Percentiles rank a stretch among this genome's conserved stretches.
Conservation (phyloP, 2,113 vertebrate genomes). For the Brachypodius melanocephalos region DNA sequence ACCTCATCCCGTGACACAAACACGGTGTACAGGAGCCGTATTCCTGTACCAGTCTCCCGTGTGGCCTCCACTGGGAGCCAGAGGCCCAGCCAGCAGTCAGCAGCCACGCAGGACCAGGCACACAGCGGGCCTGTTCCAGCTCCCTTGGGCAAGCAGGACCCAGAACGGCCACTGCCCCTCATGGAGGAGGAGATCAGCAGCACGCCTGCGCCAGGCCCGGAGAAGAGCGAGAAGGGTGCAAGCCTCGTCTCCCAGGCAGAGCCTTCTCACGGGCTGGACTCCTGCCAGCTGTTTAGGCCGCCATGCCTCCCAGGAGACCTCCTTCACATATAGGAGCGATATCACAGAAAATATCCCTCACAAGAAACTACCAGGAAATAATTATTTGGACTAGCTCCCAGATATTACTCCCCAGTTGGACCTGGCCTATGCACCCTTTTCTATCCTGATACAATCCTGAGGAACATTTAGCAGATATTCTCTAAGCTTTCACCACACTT, state of each 20-base stretch:
- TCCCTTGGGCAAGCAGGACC: background rate
- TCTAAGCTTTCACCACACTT: background rate
- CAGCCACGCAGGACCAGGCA: background rate
- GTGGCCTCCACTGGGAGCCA: background rate
- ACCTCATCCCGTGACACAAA: background rate
- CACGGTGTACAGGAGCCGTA: background rate
- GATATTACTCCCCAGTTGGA: rapidly evolving
- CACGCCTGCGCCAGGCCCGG: rapidly evolving
- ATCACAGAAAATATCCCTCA: background rate
- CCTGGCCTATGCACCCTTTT: background rate
- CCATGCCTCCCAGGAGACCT: background rate
- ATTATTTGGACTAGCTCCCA: background rate
- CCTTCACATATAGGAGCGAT: rapidly evolving
- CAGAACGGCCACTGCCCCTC: background rate
- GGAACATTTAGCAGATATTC: background rate
- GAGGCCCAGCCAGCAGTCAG: too few species aligned
- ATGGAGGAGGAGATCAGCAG: background rate
- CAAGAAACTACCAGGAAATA: background rate
- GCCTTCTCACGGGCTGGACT: rapidly evolving
- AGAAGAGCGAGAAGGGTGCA: background rate
- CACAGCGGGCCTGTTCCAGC: too few species aligned
- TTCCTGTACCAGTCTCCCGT: rapidly evolving
- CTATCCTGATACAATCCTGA: background rate
- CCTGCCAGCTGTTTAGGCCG: rapidly evolving
- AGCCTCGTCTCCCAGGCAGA: background rate